These are phyloP conservation scores for Indri indri DNA, from an alignment of 2,113 vertebrate species.

Conservation along the genomic window DNA sequence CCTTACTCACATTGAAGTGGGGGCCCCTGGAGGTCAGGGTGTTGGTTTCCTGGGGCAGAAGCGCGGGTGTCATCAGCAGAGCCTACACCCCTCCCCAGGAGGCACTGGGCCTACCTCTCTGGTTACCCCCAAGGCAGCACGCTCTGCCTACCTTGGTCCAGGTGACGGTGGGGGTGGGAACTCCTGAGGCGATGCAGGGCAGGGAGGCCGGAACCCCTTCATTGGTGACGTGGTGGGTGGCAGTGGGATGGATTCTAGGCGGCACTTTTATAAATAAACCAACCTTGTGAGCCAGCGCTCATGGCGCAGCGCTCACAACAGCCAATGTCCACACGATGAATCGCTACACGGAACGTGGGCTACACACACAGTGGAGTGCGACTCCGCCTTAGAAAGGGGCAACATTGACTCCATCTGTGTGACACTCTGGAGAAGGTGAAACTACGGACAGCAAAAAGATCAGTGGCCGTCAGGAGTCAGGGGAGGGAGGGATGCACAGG, in stretches of 20 bases:
- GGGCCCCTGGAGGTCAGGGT: conserved; percentile 66
- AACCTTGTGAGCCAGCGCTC: neutral
- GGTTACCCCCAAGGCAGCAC: rapidly evolving
- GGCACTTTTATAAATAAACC: conserved; percentile 86
- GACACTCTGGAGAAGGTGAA: neutral
- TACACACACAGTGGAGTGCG: rapidly evolving
- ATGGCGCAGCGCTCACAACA: rapidly evolving
- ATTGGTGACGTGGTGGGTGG: conserved; percentile 85
- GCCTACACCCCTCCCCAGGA: neutral
- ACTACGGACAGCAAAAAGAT: neutral
- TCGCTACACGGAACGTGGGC: rapidly evolving
- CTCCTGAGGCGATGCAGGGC: conserved; percentile 85
- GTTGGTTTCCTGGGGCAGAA: conserved; percentile 83
- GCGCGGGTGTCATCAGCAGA: neutral
- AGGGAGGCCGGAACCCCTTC: conserved; percentile 88
- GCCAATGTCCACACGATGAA: neutral
- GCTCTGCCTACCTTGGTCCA: conserved; percentile 91
- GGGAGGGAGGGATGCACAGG: too few species aligned
- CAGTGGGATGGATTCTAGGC: conserved; percentile 90
- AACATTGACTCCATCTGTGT: rapidly evolving
- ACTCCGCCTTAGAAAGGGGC: neutral
- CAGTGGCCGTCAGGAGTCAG: neutral
- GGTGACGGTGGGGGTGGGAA: conserved; percentile 87
- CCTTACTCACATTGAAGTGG: conserved; percentile 71
- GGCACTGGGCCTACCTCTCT: neutral